Evolutionary conservation across 2,888 invertebrate species (phyloP).

Genomic region (Macrosiphum euphorbiae): DNA sequence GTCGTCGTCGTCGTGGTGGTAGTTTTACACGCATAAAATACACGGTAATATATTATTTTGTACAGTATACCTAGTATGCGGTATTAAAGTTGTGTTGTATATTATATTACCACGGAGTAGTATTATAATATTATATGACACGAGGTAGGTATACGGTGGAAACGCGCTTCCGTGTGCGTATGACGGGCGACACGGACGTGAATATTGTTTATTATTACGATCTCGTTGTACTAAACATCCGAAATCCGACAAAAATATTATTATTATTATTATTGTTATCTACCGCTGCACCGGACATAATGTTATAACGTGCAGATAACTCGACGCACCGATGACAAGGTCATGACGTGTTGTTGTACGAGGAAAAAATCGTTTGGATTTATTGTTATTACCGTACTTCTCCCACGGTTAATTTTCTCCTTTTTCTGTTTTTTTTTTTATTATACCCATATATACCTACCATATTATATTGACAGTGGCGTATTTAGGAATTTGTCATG

Average conservation of each 20-base stretch:
- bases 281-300: not conserved
- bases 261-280: too few species aligned
- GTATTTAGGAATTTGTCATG: too few species aligned
- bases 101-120: not conserved
- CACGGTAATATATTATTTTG: not conserved
- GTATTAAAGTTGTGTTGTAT: not conserved
- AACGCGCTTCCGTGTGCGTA: not conserved
- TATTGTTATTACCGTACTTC: conserved; percentile 29
- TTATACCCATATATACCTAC: not conserved
- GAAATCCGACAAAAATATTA: not conserved
- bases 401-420: conserved; percentile 23
- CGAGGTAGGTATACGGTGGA: not conserved
- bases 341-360: conserved; percentile 15
- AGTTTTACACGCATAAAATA: not conserved
- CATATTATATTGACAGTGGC: conserved; percentile 21
- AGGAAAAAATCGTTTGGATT: conserved; percentile 35
- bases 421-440: not conserved
- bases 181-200: conserved; percentile 12
- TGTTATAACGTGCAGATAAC: conserved; percentile 9
- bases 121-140: not conserved
- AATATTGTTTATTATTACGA: conserved; percentile 3
- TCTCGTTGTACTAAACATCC: not conserved
- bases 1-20: not conserved
- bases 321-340: conserved; percentile 23
- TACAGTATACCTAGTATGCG: not conserved